Base-by-base conservation (phyloP, 2,797 vertebrate genomes). In the Morelia viridis region DNA sequence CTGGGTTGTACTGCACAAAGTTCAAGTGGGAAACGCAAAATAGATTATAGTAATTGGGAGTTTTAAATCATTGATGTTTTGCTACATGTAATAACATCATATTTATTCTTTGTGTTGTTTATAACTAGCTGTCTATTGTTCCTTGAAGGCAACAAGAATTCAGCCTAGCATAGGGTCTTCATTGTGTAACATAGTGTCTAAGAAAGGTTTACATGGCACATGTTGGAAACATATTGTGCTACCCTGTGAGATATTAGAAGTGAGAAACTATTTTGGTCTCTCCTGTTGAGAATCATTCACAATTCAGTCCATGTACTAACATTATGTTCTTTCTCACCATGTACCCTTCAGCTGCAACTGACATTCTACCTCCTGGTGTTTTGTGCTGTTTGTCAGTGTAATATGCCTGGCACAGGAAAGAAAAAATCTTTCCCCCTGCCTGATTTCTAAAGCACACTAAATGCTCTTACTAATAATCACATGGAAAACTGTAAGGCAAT, bases 351-450 rank as follows among this genome's bases (percentile, higher is more conserved):
- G 94, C 90, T 90, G 57, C 89, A 89, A 93, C 91, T 97, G 96
- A 95, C 93, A 94, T 96, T 96, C 97, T 96, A 86, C 93, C 93
- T 95, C 91, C 94, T 88, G 85, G 88, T 94, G 86, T 92, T 95
- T 96, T 93, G 53, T 92, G 84, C 94, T 91, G 89, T 96, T 96
- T 96, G 95, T 93, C 22, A 65, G 92, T 85, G 57, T 91, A 96
- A 94, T 89, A 90, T 0, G 24, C 68, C 92, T 68, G 65, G 2
- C 35, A 71, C 62, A 76, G 19, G 85, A 92, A 94, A 87, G 90
- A 94, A 94, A 88, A 31, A 94, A 91, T 85, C 92, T 91, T 76
- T 84, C 76, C 85, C 64, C 53, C 61, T 91, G 92, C 58, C 80
- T 85, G 89, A 87, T 86, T 95, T 92, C 89, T 92, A 89, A 94